These are phyloP conservation scores for Cinclus mexicanus DNA, from an alignment of 2,113 vertebrate species.

Conservation along the genomic window DNA sequence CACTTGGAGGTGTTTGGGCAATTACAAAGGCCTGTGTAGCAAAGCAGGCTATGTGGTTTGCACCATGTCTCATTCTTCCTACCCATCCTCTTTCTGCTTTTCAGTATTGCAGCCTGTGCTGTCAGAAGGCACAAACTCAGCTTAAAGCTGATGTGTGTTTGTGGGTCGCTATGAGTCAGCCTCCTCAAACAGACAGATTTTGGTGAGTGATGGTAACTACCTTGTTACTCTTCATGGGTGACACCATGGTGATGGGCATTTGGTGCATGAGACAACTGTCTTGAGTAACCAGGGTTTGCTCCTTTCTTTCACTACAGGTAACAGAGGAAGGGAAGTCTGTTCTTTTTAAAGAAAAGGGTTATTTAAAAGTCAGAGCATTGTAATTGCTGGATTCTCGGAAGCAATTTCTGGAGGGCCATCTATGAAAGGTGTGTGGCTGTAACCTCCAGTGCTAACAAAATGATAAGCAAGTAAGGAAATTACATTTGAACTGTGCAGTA, in stretches of 20 bases:
- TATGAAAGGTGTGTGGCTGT: neutral
- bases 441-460: neutral
- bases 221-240: neutral
- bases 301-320: neutral
- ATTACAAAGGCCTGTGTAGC: neutral
- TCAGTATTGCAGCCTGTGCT: neutral
- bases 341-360: neutral
- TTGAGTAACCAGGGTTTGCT: neutral
- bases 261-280: neutral
- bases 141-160: neutral
- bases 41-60: neutral
- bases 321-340: neutral
- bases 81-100: neutral
- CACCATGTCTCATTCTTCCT: neutral
- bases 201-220: neutral
- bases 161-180: rapidly evolving
- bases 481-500: neutral
- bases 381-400: neutral
- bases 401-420: neutral
- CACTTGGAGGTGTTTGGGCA: neutral
- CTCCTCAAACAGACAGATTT: neutral
- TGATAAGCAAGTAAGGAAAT: neutral
- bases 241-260: neutral
- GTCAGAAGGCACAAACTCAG: neutral
- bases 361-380: neutral